These are phyloP conservation scores for Chymomyza costata DNA, from an alignment of 1,140 invertebrate species.

Conservation along the genomic window DNA sequence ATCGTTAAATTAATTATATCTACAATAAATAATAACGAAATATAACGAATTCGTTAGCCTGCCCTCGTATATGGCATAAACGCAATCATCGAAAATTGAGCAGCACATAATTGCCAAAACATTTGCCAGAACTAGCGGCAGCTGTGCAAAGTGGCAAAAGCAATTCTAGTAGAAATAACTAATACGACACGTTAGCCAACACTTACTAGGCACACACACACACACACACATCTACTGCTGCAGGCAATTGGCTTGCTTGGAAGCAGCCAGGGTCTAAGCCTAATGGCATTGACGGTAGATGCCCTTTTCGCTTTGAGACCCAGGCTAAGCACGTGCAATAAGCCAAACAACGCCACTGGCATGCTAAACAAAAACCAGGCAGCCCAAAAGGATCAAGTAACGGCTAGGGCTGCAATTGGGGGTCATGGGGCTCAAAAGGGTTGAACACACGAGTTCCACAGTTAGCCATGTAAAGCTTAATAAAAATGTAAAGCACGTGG, in stretches of 20 bases:
- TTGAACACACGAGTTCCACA: slow-evolving; percentile 17
- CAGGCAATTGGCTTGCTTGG: slow-evolving; percentile 69
- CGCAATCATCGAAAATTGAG: slow-evolving; percentile 50
- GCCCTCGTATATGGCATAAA: no score
- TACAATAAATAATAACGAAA: slow-evolving; percentile 1
- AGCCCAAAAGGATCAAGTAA: neutral
- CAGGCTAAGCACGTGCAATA: slow-evolving; percentile 65
- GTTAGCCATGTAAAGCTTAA: slow-evolving; percentile 42
- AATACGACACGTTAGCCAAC: slow-evolving; percentile 70
- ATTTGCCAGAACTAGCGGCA: slow-evolving; percentile 40
- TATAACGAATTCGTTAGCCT: no score
- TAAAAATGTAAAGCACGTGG: slow-evolving; percentile 73
- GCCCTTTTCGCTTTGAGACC: slow-evolving; percentile 8
- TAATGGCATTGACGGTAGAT: slow-evolving; percentile 61
- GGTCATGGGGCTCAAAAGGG: slow-evolving; percentile 32
- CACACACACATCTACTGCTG: slow-evolving; percentile 38
- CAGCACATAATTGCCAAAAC: slow-evolving; percentile 65
- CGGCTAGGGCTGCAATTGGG: neutral
- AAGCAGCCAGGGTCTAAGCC: slow-evolving; percentile 57
- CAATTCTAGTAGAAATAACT: slow-evolving; percentile 73
- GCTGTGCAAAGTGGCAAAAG: slow-evolving; percentile 70
- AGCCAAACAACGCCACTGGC: slow-evolving; percentile 69
- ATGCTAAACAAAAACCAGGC: slow-evolving; percentile 63
- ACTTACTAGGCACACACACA: slow-evolving; percentile 46
- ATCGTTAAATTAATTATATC: no score